These are phyloP conservation scores for Bergia sp. DNA, from an alignment of 92 coral and sea anemone species.

Conservation along the genomic window DNA sequence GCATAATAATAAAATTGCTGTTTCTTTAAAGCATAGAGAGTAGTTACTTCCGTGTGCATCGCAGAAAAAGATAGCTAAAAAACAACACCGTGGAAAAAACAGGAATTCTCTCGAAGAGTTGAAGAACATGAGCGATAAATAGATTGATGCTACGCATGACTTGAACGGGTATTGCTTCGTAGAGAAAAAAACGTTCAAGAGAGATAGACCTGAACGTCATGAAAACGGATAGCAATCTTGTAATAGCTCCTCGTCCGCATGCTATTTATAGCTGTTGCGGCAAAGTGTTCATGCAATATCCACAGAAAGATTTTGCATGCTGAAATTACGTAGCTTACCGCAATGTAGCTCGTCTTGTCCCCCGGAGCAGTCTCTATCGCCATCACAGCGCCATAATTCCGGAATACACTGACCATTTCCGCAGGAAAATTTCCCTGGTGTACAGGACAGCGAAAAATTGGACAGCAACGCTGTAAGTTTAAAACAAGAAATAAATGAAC, in stretches of 20 bases:
- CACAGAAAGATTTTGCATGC: not conserved
- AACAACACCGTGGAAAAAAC: not conserved
- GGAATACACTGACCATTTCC: slow-evolving; percentile 48
- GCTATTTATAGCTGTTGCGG: not conserved
- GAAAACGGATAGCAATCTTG: not conserved
- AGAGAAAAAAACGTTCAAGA: not conserved
- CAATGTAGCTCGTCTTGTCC: slow-evolving; percentile 34
- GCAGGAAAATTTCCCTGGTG: slow-evolving; percentile 27
- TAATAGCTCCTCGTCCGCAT: not conserved
- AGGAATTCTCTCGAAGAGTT: not conserved
- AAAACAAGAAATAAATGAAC: not conserved
- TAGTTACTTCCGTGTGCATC: not conserved
- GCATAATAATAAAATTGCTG: too few species aligned
- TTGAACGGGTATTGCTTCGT: not conserved
- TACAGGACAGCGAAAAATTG: slow-evolving; percentile 15
- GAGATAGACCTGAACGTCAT: not conserved
- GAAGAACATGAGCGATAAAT: not conserved
- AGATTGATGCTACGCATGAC: not conserved
- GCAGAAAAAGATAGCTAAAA: not conserved
- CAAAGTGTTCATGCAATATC: not conserved
- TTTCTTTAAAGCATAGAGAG: not conserved
- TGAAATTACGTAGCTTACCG: slow-evolving; percentile 22
- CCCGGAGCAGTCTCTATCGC: slow-evolving; percentile 38
- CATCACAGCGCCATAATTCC: slow-evolving; percentile 35
- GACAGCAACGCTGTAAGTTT: not conserved